phyloP scores from a whole-genome alignment of 2,113 vertebrate genomes.

The Hemicordylus capensis region DNA sequence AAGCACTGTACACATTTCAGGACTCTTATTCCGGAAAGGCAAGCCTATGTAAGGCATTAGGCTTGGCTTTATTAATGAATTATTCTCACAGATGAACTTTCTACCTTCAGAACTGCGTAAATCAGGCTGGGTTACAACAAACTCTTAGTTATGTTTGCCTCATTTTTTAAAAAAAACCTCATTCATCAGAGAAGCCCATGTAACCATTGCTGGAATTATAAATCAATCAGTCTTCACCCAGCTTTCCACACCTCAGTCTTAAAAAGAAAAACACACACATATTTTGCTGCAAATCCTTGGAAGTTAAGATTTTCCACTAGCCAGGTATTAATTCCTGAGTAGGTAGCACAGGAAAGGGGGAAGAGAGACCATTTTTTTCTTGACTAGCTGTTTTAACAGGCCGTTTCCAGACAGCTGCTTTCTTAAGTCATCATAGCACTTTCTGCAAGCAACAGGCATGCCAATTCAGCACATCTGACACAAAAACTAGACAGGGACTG shows the following conservation, averaged over 20 bases:
- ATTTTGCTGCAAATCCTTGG: conserved; percentile 46
- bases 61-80: not conserved
- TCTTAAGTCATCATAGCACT: not conserved
- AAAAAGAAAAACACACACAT: conserved; percentile 30
- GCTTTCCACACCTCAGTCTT: conserved; percentile 40
- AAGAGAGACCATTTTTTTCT: conserved; percentile 54
- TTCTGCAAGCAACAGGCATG: not conserved
- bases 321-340: not conserved
- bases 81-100: not conserved
- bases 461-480: not conserved
- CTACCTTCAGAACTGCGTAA: not conserved
- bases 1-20: not conserved
- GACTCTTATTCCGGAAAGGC: not conserved
- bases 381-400: conserved; percentile 57
- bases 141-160: not conserved
- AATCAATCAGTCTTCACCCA: conserved; percentile 31
- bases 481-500: not conserved
- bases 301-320: conserved; percentile 1
- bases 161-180: conserved; percentile 6
- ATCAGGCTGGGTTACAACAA: not conserved
- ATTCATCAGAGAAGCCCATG: conserved; percentile 21
- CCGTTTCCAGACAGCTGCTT: conserved; percentile 39
- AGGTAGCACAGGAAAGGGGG: conserved; percentile 49
- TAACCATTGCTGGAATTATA: conserved; percentile 18
- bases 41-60: not conserved